phyloP scores from a whole-genome alignment of 2,797 vertebrate species.

The Margarornis squamiger region DNA sequence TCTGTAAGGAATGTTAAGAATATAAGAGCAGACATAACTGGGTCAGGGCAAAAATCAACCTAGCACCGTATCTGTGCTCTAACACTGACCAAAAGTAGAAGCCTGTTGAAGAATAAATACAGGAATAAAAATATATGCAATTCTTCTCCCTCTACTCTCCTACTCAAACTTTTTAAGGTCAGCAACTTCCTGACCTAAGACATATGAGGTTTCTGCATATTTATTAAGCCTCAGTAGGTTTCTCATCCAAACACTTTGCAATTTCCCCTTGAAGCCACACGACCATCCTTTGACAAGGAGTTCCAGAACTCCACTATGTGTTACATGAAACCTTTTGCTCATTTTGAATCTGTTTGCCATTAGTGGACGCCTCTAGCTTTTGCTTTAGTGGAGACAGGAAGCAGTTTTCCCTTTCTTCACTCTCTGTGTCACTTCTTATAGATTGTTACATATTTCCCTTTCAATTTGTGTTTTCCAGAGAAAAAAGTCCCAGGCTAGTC shows the following conservation, averaged over 20 bases:
- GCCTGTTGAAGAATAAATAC: background rate
- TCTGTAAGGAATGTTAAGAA: conserved; percentile 16
- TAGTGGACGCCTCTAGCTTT: background rate
- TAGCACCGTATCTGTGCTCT: background rate
- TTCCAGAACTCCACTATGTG: background rate
- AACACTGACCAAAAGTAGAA: background rate
- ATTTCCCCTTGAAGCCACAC: background rate
- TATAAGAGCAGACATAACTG: background rate
- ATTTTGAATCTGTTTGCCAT: background rate
- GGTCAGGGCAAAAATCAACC: background rate
- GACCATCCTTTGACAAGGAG: background rate
- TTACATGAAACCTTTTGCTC: background rate
- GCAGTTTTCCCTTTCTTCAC: background rate
- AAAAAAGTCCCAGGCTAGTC: background rate
- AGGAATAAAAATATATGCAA: background rate
- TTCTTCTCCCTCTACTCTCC: background rate
- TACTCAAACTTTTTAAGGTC: background rate
- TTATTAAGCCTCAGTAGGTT: background rate
- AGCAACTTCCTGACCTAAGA: background rate
- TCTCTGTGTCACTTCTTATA: background rate
- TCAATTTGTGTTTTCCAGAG: background rate
- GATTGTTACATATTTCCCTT: background rate
- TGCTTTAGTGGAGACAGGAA: background rate
- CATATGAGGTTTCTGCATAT: background rate
- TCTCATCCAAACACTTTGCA: background rate